Percentiles rank a stretch among this genome's conserved stretches.
Evolutionary conservation across 2,797 vertebrate genomes (phyloP).

Genomic region (Linurgus olivaceus): DNA sequence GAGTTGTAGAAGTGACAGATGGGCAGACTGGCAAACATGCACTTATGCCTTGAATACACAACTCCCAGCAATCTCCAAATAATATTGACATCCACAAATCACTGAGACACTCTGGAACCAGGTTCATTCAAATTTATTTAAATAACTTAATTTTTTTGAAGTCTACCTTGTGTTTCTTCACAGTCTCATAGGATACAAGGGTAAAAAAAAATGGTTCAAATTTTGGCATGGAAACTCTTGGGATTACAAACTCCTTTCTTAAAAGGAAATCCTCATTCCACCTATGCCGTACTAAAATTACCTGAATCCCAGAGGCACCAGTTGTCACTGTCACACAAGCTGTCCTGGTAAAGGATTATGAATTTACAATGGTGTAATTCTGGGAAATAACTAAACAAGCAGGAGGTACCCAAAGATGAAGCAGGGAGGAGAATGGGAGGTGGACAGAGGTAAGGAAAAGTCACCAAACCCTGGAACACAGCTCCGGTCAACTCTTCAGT

Average conservation of each 20-base stretch:
- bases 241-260: not conserved
- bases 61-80: not conserved
- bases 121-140: not conserved
- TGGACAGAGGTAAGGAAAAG: not conserved
- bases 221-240: not conserved
- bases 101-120: not conserved
- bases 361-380: not conserved
- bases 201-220: not conserved
- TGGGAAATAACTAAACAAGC: not conserved
- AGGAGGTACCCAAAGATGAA: not conserved
- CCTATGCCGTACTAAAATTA: not conserved
- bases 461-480: not conserved
- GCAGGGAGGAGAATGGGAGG: not conserved
- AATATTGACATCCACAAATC: not conserved
- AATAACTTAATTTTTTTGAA: not conserved
- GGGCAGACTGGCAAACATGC: not conserved
- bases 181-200: accelerated
- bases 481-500: not conserved
- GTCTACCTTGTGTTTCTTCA: not conserved
- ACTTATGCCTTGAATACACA: not conserved
- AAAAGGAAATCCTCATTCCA: not conserved
- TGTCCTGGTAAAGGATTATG: not conserved
- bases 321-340: not conserved
- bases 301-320: not conserved
- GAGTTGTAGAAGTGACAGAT: not conserved